Conservation (phyloP, 2,797 vertebrate species). For the Peromyscus nudipes region DNA sequence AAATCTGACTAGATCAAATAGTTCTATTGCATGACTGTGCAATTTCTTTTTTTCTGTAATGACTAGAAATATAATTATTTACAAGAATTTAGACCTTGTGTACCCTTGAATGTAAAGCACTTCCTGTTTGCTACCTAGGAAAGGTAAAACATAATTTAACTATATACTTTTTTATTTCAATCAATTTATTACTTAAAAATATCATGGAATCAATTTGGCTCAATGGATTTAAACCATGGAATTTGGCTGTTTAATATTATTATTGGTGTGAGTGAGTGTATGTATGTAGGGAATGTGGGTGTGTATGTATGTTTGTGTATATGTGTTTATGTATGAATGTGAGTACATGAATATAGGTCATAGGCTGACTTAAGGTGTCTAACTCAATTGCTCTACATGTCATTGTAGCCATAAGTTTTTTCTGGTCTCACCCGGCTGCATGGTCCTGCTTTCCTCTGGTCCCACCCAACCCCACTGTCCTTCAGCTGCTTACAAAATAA, state of each 20-base stretch:
- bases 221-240: not conserved
- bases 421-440: no score
- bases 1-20: not conserved
- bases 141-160: not conserved
- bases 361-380: no score
- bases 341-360: not conserved
- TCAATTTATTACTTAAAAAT: not conserved
- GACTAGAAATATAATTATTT: not conserved
- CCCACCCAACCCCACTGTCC: no score
- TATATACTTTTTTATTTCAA: conserved; percentile 10
- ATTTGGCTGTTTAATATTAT: not conserved
- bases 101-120: not conserved
- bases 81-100: not conserved
- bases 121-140: not conserved
- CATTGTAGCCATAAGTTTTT: no score
- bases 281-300: not conserved
- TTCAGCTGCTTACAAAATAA: no score
- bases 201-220: not conserved
- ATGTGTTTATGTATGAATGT: not conserved
- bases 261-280: no score
- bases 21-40: not conserved
- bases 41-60: not conserved
- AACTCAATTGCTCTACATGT: not conserved
- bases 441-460: no score
- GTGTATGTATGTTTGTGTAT: not conserved